phyloP scores from a whole-genome alignment of 2,888 invertebrate species.

The Aporophyla nigra region DNA sequence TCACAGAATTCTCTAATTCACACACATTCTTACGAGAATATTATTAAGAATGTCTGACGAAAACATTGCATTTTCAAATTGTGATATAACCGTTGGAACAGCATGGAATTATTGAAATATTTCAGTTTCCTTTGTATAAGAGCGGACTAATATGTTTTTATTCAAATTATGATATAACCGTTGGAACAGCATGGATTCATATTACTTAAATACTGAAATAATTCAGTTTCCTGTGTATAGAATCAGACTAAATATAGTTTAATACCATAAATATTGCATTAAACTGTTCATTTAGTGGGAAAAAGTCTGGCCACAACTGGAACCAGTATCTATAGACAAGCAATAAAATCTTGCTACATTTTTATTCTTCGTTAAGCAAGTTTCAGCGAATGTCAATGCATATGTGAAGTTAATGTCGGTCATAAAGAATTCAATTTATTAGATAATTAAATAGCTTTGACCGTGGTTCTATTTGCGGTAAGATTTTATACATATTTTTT shows the following conservation, averaged over 20 bases:
- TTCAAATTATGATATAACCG: neutral
- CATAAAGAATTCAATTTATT: conserved; percentile 32
- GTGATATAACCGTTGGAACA: neutral
- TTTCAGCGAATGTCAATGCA: conserved; percentile 9
- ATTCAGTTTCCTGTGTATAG: too few relatives aligned
- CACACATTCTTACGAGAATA: neutral
- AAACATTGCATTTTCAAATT: conserved; percentile 3
- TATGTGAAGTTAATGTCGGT: conserved; percentile 27
- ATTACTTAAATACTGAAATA: too few relatives aligned
- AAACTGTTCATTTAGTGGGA: neutral
- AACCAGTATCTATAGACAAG: conserved; percentile 1
- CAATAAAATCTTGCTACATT: conserved; percentile 17
- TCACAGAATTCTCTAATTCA: neutral
- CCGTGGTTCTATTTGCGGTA: neutral
- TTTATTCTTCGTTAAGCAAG: neutral
- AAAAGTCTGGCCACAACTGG: neutral
- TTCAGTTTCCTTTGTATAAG: neutral
- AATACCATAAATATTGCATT: neutral
- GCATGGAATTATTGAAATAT: neutral
- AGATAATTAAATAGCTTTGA: conserved; percentile 8
- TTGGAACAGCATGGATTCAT: neutral
- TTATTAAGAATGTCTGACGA: neutral
- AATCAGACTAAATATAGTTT: too few relatives aligned
- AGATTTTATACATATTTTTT: conserved; percentile 3
- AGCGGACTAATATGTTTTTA: too few relatives aligned